These are phyloP conservation scores for Heliconius ismenius DNA, from an alignment of 2,888 invertebrate genomes.

Conservation along the genomic window DNA sequence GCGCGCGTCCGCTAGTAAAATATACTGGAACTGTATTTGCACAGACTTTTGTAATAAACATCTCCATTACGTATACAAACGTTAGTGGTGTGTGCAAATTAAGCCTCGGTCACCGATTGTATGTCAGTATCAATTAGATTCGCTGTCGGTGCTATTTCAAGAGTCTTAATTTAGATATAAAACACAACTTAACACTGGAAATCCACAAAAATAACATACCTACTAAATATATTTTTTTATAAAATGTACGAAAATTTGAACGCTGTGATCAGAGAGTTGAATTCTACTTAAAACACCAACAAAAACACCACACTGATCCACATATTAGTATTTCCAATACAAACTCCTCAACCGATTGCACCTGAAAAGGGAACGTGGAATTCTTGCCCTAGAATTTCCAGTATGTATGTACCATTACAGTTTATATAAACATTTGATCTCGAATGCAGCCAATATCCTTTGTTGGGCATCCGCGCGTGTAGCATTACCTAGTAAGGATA, in stretches of 20 bases:
- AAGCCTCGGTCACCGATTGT: constrained; percentile 15
- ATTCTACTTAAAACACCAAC: too few relatives aligned
- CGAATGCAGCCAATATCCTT: constrained; percentile 39
- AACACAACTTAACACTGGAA: neutral
- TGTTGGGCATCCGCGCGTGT: constrained; percentile 36
- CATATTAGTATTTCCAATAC: constrained; percentile 2
- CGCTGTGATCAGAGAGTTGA: too few relatives aligned
- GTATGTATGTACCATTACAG: constrained; percentile 28
- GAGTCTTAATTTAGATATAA: constrained; percentile 19
- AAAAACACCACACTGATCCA: neutral
- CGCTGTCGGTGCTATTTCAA: constrained; percentile 9
- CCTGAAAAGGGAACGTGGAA: constrained; percentile 20
- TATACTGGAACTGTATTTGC: too few relatives aligned
- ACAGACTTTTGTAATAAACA: neutral
- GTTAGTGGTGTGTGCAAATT: constrained; percentile 19
- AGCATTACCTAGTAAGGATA: constrained; percentile 31
- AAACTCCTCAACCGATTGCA: constrained; percentile 1
- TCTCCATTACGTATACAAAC: constrained; percentile 9
- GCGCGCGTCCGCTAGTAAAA: too few relatives aligned
- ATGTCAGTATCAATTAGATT: constrained; percentile 17
- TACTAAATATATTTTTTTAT: neutral
- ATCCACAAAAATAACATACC: neutral
- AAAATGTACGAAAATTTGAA: too few relatives aligned
- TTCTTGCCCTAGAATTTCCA: constrained; percentile 27
- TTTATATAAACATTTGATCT: constrained; percentile 41